Evolutionary conservation across 1,140 invertebrate genomes (phyloP).

Genomic region (Ips nitidus): DNA sequence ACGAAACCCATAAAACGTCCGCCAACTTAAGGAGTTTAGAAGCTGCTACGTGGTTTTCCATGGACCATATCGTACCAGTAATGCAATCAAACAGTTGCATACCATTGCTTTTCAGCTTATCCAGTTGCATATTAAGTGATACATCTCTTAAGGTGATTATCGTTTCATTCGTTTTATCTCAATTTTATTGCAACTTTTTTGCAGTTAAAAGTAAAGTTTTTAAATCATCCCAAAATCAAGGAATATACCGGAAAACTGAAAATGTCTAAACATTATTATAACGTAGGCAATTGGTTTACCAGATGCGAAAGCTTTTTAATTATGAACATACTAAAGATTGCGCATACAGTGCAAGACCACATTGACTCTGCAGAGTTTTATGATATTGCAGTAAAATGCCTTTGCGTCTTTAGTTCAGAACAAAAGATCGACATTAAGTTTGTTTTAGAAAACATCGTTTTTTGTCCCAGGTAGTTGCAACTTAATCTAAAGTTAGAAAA

Average conservation of each 20-base stretch:
- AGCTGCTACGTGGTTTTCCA: constrained; percentile 52
- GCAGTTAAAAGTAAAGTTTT: constrained; percentile 50
- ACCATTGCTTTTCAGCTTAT: constrained; percentile 55
- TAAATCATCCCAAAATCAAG: constrained; percentile 43
- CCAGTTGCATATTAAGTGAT: constrained; percentile 46
- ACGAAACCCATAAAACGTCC: constrained; percentile 51
- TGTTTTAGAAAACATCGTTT: constrained; percentile 57
- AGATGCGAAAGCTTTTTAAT: constrained; percentile 58
- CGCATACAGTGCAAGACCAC: constrained; percentile 52
- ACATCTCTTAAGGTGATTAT: constrained; percentile 36
- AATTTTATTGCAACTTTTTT: background rate
- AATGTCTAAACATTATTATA: constrained; percentile 46
- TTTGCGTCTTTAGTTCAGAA: constrained; percentile 56
- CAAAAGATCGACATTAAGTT: constrained; percentile 55
- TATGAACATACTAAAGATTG: constrained; percentile 54
- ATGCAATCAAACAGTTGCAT: constrained; percentile 56
- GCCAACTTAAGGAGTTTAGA: constrained; percentile 51
- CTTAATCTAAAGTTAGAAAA: background rate
- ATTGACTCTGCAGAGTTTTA: constrained; percentile 52
- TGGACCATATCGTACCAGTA: constrained; percentile 56
- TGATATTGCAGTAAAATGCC: constrained; percentile 56
- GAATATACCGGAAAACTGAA: constrained; percentile 41
- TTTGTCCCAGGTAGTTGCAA: constrained; percentile 52
- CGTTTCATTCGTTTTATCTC: background rate
- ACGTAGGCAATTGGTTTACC: constrained; percentile 58